These are phyloP conservation scores for Meriones psammophilus DNA, from an alignment of 2,797 vertebrate genomes.

Conservation along the genomic window DNA sequence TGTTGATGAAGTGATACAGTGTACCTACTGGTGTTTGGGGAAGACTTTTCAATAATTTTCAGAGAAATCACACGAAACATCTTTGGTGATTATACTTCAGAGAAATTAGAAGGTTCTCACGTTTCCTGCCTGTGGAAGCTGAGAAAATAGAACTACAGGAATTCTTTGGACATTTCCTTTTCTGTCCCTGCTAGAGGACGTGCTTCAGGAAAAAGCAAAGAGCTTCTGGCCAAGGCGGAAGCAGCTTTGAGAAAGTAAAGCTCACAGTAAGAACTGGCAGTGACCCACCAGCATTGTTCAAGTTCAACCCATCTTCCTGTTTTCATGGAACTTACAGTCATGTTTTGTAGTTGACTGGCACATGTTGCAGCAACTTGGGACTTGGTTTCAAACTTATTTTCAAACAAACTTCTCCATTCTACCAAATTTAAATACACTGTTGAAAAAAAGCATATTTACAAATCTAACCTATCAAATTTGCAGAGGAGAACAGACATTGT, in stretches of 20 bases:
- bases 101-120: conserved; percentile 12
- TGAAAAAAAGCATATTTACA: conserved; percentile 27
- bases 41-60: conserved; percentile 8
- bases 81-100: conserved; percentile 44
- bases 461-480: background rate
- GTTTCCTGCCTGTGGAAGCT: conserved; percentile 27
- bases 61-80: conserved; percentile 14
- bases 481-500: background rate
- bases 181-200: background rate
- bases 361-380: background rate
- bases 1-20: background rate
- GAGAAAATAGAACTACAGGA: conserved; percentile 59
- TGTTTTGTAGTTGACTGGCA: conserved; percentile 59
- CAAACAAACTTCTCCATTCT: background rate
- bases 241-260: conserved; percentile 60
- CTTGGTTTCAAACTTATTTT: conserved; percentile 36
- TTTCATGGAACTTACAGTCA: conserved; percentile 14
- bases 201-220: conserved; percentile 56
- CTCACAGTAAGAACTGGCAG: conserved; percentile 64
- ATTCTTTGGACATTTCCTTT: conserved; percentile 43
- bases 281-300: conserved; percentile 10
- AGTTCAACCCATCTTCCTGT: conserved; percentile 66
- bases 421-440: conserved; percentile 1
- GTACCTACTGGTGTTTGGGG: background rate
- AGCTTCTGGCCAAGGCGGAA: conserved; percentile 66